Evolutionary conservation across 2,797 vertebrate species (phyloP).

Genomic region (Microchirus variegatus): DNA sequence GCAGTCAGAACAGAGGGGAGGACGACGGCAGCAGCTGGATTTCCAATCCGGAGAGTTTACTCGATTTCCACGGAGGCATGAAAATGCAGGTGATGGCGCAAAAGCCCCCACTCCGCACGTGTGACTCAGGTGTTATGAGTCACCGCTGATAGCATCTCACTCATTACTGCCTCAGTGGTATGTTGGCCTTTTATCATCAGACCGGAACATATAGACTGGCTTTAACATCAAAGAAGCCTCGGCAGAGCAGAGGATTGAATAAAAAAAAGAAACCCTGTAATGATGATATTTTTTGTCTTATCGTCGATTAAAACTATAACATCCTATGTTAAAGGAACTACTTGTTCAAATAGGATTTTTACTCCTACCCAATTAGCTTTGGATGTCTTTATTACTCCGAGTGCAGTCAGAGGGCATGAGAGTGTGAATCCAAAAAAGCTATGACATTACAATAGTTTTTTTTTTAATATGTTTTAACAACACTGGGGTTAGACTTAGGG

Average conservation of each 20-base stretch:
- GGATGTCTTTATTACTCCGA: background rate
- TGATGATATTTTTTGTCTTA: background rate
- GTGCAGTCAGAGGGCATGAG: background rate
- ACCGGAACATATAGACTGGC: conserved; percentile 38
- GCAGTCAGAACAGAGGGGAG: conserved; percentile 46
- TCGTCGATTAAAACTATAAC: background rate
- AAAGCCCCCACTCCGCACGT: conserved; percentile 23
- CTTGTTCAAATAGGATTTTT: conserved; percentile 2
- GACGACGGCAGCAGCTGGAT: conserved; percentile 60
- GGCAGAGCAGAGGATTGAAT: background rate
- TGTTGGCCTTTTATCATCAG: conserved; percentile 35
- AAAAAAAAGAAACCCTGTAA: too few species aligned
- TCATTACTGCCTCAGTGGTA: conserved; percentile 49
- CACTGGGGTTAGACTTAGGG: too few species aligned
- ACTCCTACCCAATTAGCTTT: background rate
- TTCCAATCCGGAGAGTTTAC: conserved; percentile 30
- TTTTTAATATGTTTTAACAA: background rate
- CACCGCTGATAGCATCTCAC: conserved; percentile 57
- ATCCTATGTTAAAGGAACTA: background rate
- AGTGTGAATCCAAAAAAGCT: background rate
- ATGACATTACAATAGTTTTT: background rate
- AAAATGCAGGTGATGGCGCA: conserved; percentile 50
- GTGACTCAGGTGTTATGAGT: conserved; percentile 69
- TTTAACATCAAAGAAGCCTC: conserved; percentile 43
- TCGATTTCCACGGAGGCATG: conserved; percentile 57